Conservation (phyloP, 2,113 vertebrate genomes). For the Neoarius graeffei region DNA sequence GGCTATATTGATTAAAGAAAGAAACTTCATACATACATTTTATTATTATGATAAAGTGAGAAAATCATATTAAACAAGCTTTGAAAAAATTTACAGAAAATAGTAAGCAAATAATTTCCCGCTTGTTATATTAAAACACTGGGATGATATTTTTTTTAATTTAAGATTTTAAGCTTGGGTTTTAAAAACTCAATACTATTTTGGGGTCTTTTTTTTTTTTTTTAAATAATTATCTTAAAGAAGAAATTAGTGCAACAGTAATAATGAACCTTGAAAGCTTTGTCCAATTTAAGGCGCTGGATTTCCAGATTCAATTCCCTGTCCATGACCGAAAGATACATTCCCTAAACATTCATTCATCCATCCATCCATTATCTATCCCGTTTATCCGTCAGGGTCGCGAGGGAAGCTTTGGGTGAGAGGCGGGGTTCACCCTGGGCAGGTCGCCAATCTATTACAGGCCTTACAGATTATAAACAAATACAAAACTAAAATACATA, state of each 20-base stretch:
- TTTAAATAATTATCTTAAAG: constrained; percentile 75
- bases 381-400: constrained; percentile 52
- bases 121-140: background rate
- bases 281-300: constrained; percentile 64
- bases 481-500: constrained; percentile 24
- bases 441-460: too few relatives aligned
- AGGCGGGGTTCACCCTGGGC: too few relatives aligned
- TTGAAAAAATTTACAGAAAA: constrained; percentile 74
- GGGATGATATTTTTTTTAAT: background rate
- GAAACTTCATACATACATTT: background rate
- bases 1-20: constrained; percentile 48
- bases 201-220: constrained; percentile 72
- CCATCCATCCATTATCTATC: constrained; percentile 47
- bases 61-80: constrained; percentile 72
- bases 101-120: background rate
- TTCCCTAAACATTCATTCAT: constrained; percentile 40
- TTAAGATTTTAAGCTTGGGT: constrained; percentile 62
- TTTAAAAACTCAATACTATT: constrained; percentile 64
- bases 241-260: constrained; percentile 82
- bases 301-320: constrained; percentile 46
- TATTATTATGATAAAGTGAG: background rate
- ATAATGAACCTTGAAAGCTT: constrained; percentile 76
- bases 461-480: constrained; percentile 44
- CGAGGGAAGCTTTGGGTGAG: too few relatives aligned
- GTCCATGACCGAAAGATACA: constrained; percentile 49